A percentile compares a stretch with the other conserved stretches of the same genome.
These are phyloP conservation scores for Hirtodrosophila cameraria DNA, from an alignment of 2,888 invertebrate species.

Conservation along the genomic window DNA sequence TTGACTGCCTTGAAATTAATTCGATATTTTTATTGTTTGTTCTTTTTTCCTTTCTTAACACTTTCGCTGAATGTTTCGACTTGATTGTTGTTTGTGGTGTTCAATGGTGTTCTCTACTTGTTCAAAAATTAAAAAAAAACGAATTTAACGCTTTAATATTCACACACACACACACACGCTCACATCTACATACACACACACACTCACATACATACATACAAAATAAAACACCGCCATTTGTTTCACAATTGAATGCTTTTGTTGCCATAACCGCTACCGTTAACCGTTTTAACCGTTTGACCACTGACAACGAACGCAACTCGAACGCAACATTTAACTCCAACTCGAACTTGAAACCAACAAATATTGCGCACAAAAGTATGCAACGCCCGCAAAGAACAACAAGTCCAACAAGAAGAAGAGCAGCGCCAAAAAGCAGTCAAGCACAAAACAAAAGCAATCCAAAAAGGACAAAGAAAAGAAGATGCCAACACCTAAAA, in stretches of 20 bases:
- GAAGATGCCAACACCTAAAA: slow-evolving; percentile 29
- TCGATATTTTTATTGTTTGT: slow-evolving; percentile 64
- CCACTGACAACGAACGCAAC: slow-evolving; percentile 25
- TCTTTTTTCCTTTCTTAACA: slow-evolving; percentile 67
- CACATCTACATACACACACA: slow-evolving; percentile 16
- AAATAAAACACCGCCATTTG: slow-evolving; percentile 43
- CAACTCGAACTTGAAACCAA: slow-evolving; percentile 6
- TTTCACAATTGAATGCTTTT: slow-evolving; percentile 69
- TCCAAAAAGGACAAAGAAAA: slow-evolving; percentile 44
- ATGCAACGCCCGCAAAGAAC: slow-evolving; percentile 66
- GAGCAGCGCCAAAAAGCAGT: slow-evolving; percentile 57
- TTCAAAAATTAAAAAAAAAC: slow-evolving; percentile 42
- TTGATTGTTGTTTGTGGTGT: slow-evolving; percentile 79
- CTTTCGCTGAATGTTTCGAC: slow-evolving; percentile 77
- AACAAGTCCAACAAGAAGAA: slow-evolving; percentile 64
- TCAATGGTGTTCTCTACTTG: slow-evolving; percentile 70
- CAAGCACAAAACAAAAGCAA: slow-evolving; percentile 52
- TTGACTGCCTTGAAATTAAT: slow-evolving; percentile 66
- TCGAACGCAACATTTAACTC: slow-evolving; percentile 26
- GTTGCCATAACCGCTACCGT: slow-evolving; percentile 65
- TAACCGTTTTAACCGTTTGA: slow-evolving; percentile 53
- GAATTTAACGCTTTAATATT: slow-evolving; percentile 75
- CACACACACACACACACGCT: slow-evolving; percentile 53
- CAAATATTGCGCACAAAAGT: slow-evolving; percentile 50
- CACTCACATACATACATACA: slow-evolving; percentile 9